These are phyloP conservation scores for Esox lucius DNA, from an alignment of 2,797 vertebrate genomes.

Conservation along the genomic window DNA sequence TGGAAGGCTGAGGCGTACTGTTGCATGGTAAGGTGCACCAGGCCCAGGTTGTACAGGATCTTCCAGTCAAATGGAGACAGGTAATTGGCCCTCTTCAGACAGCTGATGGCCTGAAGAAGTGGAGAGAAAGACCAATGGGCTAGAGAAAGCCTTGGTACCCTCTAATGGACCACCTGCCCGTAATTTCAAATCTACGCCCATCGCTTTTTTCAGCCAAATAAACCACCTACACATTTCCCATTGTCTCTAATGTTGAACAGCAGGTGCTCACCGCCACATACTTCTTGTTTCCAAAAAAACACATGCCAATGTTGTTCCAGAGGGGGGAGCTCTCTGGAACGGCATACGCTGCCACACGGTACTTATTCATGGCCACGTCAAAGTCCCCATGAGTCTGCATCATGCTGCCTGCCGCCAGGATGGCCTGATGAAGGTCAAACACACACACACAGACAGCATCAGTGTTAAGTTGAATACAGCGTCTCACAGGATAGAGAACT, in stretches of 20 bases:
- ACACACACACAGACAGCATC: constrained; percentile 19
- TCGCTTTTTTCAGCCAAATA: too few species aligned
- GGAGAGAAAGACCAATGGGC: neutral
- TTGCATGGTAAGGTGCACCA: constrained; percentile 97
- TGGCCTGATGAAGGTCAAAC: constrained; percentile 75
- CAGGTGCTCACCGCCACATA: constrained; percentile 87
- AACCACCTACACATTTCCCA: too few species aligned
- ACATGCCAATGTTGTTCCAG: constrained; percentile 99
- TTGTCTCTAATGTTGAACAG: neutral
- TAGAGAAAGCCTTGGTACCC: neutral
- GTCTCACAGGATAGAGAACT: constrained; percentile 1
- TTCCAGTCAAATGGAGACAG: constrained; percentile 98
- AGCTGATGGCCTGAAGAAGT: constrained; percentile 88
- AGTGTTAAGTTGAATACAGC: neutral
- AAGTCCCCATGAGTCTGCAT: constrained; percentile 98
- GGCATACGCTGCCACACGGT: constrained; percentile 83
- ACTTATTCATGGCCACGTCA: constrained; percentile 97
- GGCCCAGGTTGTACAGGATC: constrained; percentile 92
- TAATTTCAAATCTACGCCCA: too few species aligned
- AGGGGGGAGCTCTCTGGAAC: constrained; percentile 91
- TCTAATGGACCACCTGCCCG: neutral
- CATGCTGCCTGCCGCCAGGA: constrained; percentile 97
- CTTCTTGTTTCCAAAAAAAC: constrained; percentile 98
- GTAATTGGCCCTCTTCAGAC: constrained; percentile 97
- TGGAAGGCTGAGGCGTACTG: constrained; percentile 96